These are phyloP conservation scores for Phycodurus eques DNA, from an alignment of 2,113 vertebrate genomes.

Conservation along the genomic window DNA sequence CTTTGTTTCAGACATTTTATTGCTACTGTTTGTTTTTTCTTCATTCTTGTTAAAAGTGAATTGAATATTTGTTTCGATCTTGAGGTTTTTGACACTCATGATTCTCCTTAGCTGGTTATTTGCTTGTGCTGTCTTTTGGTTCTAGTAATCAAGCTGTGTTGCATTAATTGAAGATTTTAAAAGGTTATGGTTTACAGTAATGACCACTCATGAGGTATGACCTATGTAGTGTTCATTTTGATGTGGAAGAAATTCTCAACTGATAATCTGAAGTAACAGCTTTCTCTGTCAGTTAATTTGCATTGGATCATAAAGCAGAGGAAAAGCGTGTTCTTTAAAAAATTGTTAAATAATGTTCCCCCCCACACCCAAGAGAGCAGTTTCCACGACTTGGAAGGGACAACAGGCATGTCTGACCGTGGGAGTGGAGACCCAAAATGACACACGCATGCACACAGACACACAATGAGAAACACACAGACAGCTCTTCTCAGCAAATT, in stretches of 20 bases:
- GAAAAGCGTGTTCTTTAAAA: neutral
- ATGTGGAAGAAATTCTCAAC: neutral
- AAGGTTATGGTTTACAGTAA: too few species aligned
- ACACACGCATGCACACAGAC: neutral
- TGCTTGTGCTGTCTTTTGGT: neutral
- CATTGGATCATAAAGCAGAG: too few species aligned
- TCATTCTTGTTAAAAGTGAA: too few species aligned
- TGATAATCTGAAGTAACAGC: too few species aligned
- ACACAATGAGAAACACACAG: slow-evolving; percentile 19
- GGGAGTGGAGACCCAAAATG: slow-evolving; percentile 24
- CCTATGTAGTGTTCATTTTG: neutral
- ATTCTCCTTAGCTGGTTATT: neutral
- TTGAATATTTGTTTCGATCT: too few species aligned
- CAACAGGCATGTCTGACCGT: slow-evolving; percentile 13
- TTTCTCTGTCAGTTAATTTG: too few species aligned
- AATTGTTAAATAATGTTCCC: neutral
- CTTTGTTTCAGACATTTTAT: too few species aligned
- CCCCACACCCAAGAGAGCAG: neutral
- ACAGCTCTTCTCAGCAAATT: slow-evolving; percentile 25
- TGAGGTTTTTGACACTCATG: too few species aligned
- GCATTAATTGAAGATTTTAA: neutral
- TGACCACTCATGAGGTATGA: neutral
- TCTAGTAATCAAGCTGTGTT: neutral
- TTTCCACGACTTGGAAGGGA: slow-evolving; percentile 10
- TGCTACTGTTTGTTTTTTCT: too few species aligned